phyloP scores from a whole-genome alignment of 2,113 vertebrate species.

The Semnornis frantzii region DNA sequence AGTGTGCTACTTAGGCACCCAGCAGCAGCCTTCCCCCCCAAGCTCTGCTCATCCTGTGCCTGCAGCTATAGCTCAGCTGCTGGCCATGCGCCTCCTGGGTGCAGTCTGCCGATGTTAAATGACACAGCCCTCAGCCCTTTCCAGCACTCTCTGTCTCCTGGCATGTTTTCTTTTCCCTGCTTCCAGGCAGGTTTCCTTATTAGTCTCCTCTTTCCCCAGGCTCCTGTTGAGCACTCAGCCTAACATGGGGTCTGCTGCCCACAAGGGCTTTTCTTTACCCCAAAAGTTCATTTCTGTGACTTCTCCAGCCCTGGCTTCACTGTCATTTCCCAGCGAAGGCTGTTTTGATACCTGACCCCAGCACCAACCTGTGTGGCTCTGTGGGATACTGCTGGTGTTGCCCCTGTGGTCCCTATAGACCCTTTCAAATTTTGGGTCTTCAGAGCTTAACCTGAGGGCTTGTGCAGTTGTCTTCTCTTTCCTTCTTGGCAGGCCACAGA shows the following conservation, averaged over 20 bases:
- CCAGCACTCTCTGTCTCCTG: background rate
- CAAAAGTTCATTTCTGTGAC: background rate
- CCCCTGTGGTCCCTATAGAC: background rate
- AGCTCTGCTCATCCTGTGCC: background rate
- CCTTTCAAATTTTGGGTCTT: background rate
- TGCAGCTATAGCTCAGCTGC: background rate
- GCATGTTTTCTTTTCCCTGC: background rate
- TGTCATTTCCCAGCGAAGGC: background rate
- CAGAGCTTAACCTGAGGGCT: background rate
- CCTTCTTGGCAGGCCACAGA: accelerated
- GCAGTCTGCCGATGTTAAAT: background rate
- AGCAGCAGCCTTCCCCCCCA: accelerated
- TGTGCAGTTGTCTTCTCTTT: background rate
- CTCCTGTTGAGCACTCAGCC: background rate
- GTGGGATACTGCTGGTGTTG: background rate
- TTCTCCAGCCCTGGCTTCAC: background rate
- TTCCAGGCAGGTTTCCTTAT: background rate
- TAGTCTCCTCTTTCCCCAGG: background rate
- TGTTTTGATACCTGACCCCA: background rate
- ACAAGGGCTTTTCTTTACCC: background rate
- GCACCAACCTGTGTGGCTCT: background rate
- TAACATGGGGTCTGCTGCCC: background rate
- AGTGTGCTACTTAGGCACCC: background rate
- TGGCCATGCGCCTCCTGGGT: accelerated
- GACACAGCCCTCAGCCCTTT: background rate